phyloP scores from a whole-genome alignment of 2,888 invertebrate genomes.

The Lithophane leautieri region DNA sequence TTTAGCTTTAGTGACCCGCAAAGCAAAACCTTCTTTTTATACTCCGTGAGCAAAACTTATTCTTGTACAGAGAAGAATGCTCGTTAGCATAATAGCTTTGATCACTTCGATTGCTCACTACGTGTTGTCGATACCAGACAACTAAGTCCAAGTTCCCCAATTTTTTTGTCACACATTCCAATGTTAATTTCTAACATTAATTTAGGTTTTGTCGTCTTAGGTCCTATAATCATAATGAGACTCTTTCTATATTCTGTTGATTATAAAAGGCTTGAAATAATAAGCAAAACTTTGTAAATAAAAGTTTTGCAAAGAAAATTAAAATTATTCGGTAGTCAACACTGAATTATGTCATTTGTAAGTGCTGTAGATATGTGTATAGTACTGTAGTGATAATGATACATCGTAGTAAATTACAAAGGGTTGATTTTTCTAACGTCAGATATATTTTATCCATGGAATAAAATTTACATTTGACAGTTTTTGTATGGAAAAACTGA shows the following conservation, averaged over 20 bases:
- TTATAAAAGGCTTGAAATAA: neutral
- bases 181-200: too few relatives aligned
- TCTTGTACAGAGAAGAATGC: neutral
- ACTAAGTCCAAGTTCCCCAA: too few relatives aligned
- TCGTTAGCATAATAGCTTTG: too few relatives aligned
- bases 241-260: slow-evolving; percentile 9
- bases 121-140: neutral
- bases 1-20: neutral
- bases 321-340: slow-evolving; percentile 2
- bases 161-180: neutral
- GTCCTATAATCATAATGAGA: neutral
- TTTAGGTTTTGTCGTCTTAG: too few relatives aligned
- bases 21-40: too few relatives aligned
- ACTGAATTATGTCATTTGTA: neutral
- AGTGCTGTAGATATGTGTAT: too few relatives aligned
- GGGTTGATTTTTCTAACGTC: too few relatives aligned
- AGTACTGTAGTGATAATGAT: too few relatives aligned
- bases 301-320: slow-evolving; percentile 1
- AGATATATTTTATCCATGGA: too few relatives aligned
- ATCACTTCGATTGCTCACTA: neutral
- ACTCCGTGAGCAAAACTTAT: neutral
- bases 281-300: slow-evolving; percentile 26
- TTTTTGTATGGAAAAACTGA: too few relatives aligned
- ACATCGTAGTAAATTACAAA: too few relatives aligned
- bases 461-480: too few relatives aligned